Evolutionary conservation across 2,113 vertebrate genomes (phyloP), one percentile per base, ranked within the genome.

Genomic region (Caranx ignobilis): DNA sequence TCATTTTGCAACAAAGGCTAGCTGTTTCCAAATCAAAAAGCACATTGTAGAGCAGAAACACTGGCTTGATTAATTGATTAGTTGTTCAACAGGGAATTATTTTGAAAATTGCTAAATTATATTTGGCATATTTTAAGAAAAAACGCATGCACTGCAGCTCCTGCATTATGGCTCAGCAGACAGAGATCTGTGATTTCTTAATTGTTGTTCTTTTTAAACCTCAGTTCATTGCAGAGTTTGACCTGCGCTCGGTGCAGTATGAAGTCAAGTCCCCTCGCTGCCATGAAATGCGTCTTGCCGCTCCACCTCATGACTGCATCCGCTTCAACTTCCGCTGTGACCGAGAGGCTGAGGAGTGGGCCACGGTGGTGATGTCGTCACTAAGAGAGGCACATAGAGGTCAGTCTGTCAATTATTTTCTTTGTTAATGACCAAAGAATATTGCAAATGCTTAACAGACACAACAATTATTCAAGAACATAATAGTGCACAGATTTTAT

Each of bases 291-390:
- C 81, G 66, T 0, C 83, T 95, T 0, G 85, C 74, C 0, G 84
- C 92, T 6, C 92, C 94, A 0, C 90, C 94, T 0, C 91, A 95
- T 0, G 92, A 95, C 83, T 93, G 94, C 59, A 67, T 96, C 77
- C 84, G 91, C 64, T 94, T 96, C 57, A 94, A 90, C 87, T 97
- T 97, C 65, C 94, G 95, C 75, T 95, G 96, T 1, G 95, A 96
- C 88, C 93, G 92, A 5, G 96, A 97, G 73, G 96, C 96, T 0
- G 95, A 97, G 90, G 94, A 95, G 79, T 97, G 96, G 96, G 96
- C 96, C 83, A 96, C 96, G 0, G 94, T 96, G 59, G 88, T 97
- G 59, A 95, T 95, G 93, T 96, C 96, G 12, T 96, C 96, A 0
- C 92, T 96, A 11, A 84, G 95, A 31, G 96, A 97, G 83, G 92